Evolutionary conservation across 30 jellyfish, hydroid and myxozoan genomes (phyloP).

Genomic region (Sanderia malayensis): DNA sequence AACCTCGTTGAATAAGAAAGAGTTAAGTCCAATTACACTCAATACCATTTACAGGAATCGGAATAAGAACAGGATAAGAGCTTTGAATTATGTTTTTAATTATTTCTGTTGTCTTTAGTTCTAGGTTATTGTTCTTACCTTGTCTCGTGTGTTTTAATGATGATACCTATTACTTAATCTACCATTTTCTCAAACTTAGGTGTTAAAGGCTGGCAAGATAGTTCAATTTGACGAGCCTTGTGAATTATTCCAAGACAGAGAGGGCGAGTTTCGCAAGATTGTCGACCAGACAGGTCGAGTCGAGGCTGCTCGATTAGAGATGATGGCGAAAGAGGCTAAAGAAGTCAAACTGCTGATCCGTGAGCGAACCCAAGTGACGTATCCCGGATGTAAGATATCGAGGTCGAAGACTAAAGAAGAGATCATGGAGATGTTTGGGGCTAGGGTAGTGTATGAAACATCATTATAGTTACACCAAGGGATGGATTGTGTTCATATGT

Average conservation of each 20-base stretch:
- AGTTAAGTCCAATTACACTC: too few relatives aligned
- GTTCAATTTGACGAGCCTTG: constrained; percentile 85
- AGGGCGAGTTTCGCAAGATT: constrained; percentile 64
- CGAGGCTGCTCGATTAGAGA: constrained; percentile 72
- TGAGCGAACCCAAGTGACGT: constrained; percentile 35
- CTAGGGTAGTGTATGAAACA: constrained; percentile 68
- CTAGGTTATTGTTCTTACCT: too few relatives aligned
- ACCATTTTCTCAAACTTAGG: constrained; percentile 17
- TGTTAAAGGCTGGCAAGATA: constrained; percentile 54
- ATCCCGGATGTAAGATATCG: constrained; percentile 72
- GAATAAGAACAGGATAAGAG: too few relatives aligned
- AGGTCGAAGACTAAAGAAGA: constrained; percentile 72
- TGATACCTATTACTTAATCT: too few relatives aligned
- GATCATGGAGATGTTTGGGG: constrained; percentile 65
- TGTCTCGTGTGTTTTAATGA: too few relatives aligned
- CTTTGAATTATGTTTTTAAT: too few relatives aligned
- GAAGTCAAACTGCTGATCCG: constrained; percentile 39
- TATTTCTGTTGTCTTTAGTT: too few relatives aligned
- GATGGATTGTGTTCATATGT: too few relatives aligned
- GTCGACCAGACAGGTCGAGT: constrained; percentile 75
- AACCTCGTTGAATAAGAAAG: too few relatives aligned
- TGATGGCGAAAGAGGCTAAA: constrained; percentile 72
- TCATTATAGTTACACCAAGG: constrained; percentile 49
- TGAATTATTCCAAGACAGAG: constrained; percentile 49
- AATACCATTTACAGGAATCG: too few relatives aligned